Base-by-base conservation (phyloP, 2,888 invertebrate species). In the Cryptocephalus primarius region DNA sequence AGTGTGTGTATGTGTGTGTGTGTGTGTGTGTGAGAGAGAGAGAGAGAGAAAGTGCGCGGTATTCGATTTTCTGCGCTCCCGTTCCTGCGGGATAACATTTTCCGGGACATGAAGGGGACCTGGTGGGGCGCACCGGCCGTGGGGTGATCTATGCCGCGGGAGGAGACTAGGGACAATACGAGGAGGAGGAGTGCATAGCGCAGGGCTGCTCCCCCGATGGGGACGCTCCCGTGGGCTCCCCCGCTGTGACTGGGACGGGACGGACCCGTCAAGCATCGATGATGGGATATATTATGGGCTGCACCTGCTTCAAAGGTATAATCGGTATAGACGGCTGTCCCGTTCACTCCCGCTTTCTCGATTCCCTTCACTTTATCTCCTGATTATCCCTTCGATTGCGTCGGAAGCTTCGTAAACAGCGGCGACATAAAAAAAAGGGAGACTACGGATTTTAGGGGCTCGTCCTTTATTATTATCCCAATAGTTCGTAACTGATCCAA, bases 241-340 rank as follows among this genome's bases (percentile, higher is more conserved):
- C 48, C 47, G 45, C 43, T 32, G 47, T 51, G 47, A 42, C 32
- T 36, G 40, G 43, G 51, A 47, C 49, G 46, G 53, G 51, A 46
- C 50, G 65, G 72, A 68, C 72, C 73, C 72, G 72, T 72, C 71
- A 65, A 65, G 66, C 57, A 62, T 69, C 80, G 77, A 86, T 88
- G 87, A 89, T 89, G 88, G 88, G 88, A 75, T 88, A 87, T 81
- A 88, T 88, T 78, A 88, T 88, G 89, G 88, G 88, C 73, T 89
- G 88, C 79, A 85, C 88, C 75, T 89, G 88, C 78, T 81, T 89
- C 74, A 86, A 87, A 87, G 88, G 88, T 87, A 78, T 36, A 40
- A 13, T 12, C 12, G 36, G 12, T 6, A 36, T 6, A 6, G 2
- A 22, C 2, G 22, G 3, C 22, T 22, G 3, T 22, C 22, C 40